These are phyloP conservation scores for Chloebia gouldiae DNA, from an alignment of 2,113 vertebrate genomes.

Conservation along the genomic window DNA sequence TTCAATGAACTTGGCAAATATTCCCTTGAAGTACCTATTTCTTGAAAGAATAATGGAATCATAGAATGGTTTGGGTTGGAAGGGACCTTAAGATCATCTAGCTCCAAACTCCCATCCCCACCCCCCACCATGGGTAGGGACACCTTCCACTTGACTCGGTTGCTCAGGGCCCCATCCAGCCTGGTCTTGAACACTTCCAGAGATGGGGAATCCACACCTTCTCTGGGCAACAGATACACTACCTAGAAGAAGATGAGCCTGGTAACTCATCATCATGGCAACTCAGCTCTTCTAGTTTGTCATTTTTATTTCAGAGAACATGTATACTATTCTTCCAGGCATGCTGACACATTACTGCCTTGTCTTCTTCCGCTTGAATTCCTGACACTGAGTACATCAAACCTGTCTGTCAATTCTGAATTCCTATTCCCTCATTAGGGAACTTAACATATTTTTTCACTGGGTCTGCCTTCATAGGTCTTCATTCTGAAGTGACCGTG, in stretches of 20 bases:
- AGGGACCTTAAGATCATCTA: not conserved
- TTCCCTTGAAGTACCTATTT: not conserved
- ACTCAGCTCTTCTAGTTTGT: not conserved
- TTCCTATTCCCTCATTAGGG: not conserved
- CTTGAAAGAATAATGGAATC: not conserved
- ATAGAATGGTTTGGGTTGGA: not conserved
- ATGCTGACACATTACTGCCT: not conserved
- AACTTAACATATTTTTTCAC: not conserved
- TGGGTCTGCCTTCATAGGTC: not conserved
- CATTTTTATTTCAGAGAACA: not conserved
- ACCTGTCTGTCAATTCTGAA: not conserved
- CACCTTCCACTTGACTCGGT: not conserved
- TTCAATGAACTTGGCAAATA: not conserved
- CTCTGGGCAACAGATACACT: not conserved
- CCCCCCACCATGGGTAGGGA: fast-evolving
- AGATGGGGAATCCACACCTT: not conserved
- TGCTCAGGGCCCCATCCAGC: not conserved
- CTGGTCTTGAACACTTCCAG: not conserved
- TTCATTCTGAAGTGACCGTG: not conserved
- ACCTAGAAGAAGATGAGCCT: not conserved
- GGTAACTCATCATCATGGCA: not conserved
- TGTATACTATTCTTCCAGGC: not conserved
- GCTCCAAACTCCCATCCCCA: not conserved
- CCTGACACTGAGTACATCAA: not conserved
- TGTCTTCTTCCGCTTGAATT: not conserved